Evolutionary conservation across 2,797 vertebrate species (phyloP).

Genomic region (Propithecus perrieri): DNA sequence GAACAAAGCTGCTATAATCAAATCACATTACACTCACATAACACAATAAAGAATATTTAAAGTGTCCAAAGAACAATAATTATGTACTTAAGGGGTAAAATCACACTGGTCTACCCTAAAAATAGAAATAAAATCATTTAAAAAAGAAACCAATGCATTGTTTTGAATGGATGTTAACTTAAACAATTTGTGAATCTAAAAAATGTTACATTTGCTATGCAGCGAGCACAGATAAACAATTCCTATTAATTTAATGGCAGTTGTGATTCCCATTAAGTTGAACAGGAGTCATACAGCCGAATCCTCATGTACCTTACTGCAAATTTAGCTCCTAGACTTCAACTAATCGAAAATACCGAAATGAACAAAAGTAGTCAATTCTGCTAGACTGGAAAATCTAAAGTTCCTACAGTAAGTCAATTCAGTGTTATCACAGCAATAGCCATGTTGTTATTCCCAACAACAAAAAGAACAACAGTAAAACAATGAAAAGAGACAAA

Average conservation of each 20-base stretch:
- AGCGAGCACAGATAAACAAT: not conserved
- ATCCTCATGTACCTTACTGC: conserved; percentile 57
- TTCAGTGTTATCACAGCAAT: not conserved
- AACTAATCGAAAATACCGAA: conserved; percentile 66
- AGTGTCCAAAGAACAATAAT: conserved; percentile 20
- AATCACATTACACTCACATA: conserved; percentile 15
- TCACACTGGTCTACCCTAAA: not conserved
- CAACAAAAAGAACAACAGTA: conserved; percentile 20
- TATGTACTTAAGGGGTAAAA: conserved; percentile 26
- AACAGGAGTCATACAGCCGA: conserved; percentile 49
- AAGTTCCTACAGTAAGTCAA: conserved; percentile 52
- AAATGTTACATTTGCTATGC: conserved; percentile 52
- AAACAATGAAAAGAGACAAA: conserved; percentile 12
- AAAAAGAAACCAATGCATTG: not conserved
- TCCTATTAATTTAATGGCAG: conserved; percentile 72
- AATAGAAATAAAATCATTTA: conserved; percentile 50
- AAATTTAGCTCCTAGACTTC: conserved; percentile 62
- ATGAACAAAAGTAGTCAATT: conserved; percentile 60
- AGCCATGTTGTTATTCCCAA: not conserved
- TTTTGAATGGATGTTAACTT: conserved; percentile 65
- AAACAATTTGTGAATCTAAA: conserved; percentile 64
- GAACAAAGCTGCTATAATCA: conserved; percentile 38
- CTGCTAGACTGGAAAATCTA: conserved; percentile 37
- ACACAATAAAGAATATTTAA: conserved; percentile 47
- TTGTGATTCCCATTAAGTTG: conserved; percentile 67